phyloP scores from a whole-genome alignment of 2,797 vertebrate genomes.

The Gymnothorax reevesii region DNA sequence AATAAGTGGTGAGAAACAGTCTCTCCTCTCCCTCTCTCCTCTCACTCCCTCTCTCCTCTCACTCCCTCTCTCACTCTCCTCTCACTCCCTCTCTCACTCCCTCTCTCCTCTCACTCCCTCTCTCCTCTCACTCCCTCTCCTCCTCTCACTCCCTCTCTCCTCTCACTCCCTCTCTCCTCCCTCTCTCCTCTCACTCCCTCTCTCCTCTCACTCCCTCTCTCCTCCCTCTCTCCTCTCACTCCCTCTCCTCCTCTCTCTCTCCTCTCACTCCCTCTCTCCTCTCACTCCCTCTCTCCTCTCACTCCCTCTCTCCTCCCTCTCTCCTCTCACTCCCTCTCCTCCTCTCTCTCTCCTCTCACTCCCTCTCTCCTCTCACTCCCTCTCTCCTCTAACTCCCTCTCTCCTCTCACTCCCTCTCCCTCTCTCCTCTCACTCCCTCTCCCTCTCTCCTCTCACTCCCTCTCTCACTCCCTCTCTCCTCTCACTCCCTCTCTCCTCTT shows the following conservation, averaged over 20 bases:
- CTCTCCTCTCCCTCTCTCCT: slow-evolving; percentile 22
- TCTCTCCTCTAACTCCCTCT: slow-evolving; percentile 19
- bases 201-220: not conserved
- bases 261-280: not conserved
- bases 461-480: slow-evolving; percentile 33
- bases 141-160: slow-evolving; percentile 32
- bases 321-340: slow-evolving; percentile 37
- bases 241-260: slow-evolving; percentile 24
- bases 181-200: slow-evolving; percentile 22
- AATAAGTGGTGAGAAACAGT: slow-evolving; percentile 61
- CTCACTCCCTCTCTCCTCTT: not conserved
- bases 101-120: not conserved
- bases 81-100: slow-evolving; percentile 30
- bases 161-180: slow-evolving; percentile 25
- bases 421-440: slow-evolving; percentile 33
- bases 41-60: not conserved
- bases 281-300: slow-evolving; percentile 37
- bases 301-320: not conserved
- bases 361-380: slow-evolving; percentile 32
- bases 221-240: slow-evolving; percentile 41
- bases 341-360: not conserved
- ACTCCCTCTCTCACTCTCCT: slow-evolving; percentile 37
- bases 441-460: slow-evolving; percentile 3
- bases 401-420: slow-evolving; percentile 35
- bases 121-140: slow-evolving; percentile 46